phyloP scores from a whole-genome alignment of 1,140 invertebrate genomes.

The Bombus polaris region DNA sequence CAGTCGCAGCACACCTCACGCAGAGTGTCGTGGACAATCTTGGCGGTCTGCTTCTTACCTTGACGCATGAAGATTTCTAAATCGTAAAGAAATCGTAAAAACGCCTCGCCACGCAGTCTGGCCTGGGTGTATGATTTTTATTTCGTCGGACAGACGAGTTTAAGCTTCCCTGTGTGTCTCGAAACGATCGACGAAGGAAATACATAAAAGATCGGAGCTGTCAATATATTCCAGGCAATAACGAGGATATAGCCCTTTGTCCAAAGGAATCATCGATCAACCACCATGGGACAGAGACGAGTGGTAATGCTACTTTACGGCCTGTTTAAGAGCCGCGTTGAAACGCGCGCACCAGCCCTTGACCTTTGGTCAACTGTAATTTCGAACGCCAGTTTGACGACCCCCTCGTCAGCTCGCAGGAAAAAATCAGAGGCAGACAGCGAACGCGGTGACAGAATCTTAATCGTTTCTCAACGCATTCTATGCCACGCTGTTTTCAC shows the following conservation, averaged over 20 bases:
- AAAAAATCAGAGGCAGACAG: neutral
- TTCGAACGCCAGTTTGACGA: constrained; percentile 39
- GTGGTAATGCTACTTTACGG: constrained; percentile 58
- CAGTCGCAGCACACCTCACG: neutral
- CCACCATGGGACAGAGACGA: constrained; percentile 36
- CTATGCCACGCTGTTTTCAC: neutral
- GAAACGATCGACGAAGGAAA: constrained; percentile 3
- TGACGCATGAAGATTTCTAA: neutral
- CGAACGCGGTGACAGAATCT: neutral
- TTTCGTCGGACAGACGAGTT: too few species aligned
- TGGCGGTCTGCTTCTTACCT: too few species aligned
- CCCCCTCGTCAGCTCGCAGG: neutral
- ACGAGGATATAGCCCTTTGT: constrained; percentile 65
- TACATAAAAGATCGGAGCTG: constrained; percentile 48
- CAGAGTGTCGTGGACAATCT: neutral
- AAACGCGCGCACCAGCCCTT: constrained; percentile 48
- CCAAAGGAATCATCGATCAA: constrained; percentile 66
- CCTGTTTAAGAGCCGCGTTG: constrained; percentile 59
- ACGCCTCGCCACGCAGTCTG: constrained; percentile 24
- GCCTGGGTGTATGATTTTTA: neutral
- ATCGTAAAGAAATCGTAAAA: constrained; percentile 40
- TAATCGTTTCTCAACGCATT: neutral
- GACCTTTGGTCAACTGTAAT: constrained; percentile 52
- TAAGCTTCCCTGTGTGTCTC: neutral
- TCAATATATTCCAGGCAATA: constrained; percentile 51